Conservation (phyloP, 1,140 invertebrate genomes). For the Mizuhopecten yessoensis region DNA sequence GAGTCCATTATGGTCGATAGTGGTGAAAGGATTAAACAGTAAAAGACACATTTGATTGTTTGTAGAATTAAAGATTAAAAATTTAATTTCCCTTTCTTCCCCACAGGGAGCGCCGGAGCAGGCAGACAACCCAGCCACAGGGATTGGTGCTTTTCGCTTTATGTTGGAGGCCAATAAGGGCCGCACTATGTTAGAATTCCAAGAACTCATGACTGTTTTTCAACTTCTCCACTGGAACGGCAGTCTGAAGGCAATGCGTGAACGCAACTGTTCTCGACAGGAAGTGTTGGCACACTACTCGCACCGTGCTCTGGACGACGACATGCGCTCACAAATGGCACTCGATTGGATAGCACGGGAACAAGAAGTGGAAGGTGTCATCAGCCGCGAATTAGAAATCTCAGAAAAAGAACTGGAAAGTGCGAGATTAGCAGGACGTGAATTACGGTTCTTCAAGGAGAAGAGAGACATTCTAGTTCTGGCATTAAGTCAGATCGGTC, state of each 20-base stretch:
- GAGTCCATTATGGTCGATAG: too few relatives aligned
- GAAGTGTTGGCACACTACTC: slow-evolving; percentile 98
- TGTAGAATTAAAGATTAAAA: background rate
- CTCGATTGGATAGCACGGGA: slow-evolving; percentile 96
- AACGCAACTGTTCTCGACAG: slow-evolving; percentile 96
- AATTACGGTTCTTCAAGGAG: slow-evolving; percentile 96
- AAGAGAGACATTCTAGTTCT: slow-evolving; percentile 97
- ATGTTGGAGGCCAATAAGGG: slow-evolving; percentile 97
- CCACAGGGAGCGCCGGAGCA: slow-evolving; percentile 85
- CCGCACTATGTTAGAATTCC: slow-evolving; percentile 97
- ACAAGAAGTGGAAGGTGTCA: slow-evolving; percentile 91
- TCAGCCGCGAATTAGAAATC: slow-evolving; percentile 91
- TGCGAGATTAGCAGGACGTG: slow-evolving; percentile 94
- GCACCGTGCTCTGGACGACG: slow-evolving; percentile 93
- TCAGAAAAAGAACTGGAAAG: slow-evolving; percentile 94
- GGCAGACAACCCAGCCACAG: slow-evolving; percentile 88
- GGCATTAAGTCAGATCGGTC: slow-evolving; percentile 85
- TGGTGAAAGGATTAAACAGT: too few relatives aligned
- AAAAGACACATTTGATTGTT: too few relatives aligned
- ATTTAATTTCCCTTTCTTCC: background rate
- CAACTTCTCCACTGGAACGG: slow-evolving; percentile 98
- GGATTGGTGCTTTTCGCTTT: slow-evolving; percentile 96
- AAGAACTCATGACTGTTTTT: slow-evolving; percentile 98
- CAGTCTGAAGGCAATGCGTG: slow-evolving; percentile 93
- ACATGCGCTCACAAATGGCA: slow-evolving; percentile 98